Conservation (phyloP, 2,797 vertebrate genomes). For the Orestias chungarensis region DNA sequence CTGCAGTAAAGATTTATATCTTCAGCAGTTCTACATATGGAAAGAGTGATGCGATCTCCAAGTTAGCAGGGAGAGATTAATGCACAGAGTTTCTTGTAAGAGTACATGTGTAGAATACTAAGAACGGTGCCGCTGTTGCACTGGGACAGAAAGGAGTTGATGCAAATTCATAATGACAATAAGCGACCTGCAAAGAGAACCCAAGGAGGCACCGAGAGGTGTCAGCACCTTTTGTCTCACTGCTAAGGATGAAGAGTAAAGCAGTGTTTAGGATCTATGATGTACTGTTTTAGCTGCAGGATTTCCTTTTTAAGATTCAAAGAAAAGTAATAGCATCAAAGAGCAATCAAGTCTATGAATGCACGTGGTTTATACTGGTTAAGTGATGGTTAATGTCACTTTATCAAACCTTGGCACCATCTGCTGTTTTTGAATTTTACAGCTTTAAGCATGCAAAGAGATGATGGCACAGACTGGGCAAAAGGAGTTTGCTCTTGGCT, state of each 20-base stretch:
- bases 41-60: conserved; percentile 27
- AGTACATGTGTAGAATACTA: conserved; percentile 61
- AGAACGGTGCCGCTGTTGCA: conserved; percentile 50
- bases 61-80: conserved; percentile 51
- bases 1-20: conserved; percentile 5
- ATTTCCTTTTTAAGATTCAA: conserved; percentile 12
- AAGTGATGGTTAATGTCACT: neutral
- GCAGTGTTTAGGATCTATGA: conserved; percentile 30
- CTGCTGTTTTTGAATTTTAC: neutral
- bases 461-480: neutral
- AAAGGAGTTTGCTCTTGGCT: neutral
- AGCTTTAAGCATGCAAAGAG: neutral
- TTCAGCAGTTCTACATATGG: conserved; percentile 19
- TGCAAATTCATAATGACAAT: conserved; percentile 67
- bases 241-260: conserved; percentile 20
- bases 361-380: neutral
- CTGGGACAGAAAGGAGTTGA: conserved; percentile 51
- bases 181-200: conserved; percentile 47
- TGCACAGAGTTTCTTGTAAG: conserved; percentile 47
- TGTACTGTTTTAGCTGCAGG: conserved; percentile 7
- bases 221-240: conserved; percentile 60
- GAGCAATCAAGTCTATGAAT: conserved; percentile 1
- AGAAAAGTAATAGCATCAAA: neutral
- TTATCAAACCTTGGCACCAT: neutral
- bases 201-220: conserved; percentile 41